Evolutionary conservation across 2,797 vertebrate genomes (phyloP).

Genomic region (Darevskia nairensis): DNA sequence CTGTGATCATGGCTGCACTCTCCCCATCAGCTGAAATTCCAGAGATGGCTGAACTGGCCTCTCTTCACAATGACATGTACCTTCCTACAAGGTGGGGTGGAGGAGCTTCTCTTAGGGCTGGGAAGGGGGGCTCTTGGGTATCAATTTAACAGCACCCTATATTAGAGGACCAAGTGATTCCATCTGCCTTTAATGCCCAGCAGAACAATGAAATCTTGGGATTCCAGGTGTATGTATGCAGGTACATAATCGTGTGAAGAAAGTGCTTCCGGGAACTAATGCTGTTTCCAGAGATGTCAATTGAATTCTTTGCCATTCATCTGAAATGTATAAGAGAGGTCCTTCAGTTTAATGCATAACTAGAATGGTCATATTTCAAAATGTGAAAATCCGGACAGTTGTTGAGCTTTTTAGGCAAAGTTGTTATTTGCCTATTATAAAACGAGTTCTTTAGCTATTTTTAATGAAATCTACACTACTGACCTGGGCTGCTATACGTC

Average conservation of each 20-base stretch:
- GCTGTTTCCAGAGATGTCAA: background rate
- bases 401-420: too few species aligned
- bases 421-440: too few species aligned
- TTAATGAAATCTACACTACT: too few species aligned
- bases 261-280: background rate
- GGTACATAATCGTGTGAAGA: background rate
- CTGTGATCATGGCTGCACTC: background rate
- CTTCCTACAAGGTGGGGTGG: background rate
- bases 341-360: background rate
- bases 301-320: background rate
- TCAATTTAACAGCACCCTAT: slow-evolving; percentile 26
- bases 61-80: background rate
- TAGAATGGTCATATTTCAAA: too few species aligned
- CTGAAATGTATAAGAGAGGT: background rate
- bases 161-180: background rate
- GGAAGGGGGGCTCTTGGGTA: background rate
- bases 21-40: background rate
- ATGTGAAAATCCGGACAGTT: too few species aligned
- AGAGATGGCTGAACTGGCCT: background rate
- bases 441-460: too few species aligned
- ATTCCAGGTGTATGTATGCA: background rate
- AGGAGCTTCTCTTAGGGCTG: background rate
- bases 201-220: background rate
- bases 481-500: too few species aligned
- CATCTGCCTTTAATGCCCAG: background rate